Percentiles rank a stretch among this genome's conserved stretches.
These are phyloP conservation scores for Pipa parva DNA, from an alignment of 2,113 vertebrate species.

Conservation along the genomic window DNA sequence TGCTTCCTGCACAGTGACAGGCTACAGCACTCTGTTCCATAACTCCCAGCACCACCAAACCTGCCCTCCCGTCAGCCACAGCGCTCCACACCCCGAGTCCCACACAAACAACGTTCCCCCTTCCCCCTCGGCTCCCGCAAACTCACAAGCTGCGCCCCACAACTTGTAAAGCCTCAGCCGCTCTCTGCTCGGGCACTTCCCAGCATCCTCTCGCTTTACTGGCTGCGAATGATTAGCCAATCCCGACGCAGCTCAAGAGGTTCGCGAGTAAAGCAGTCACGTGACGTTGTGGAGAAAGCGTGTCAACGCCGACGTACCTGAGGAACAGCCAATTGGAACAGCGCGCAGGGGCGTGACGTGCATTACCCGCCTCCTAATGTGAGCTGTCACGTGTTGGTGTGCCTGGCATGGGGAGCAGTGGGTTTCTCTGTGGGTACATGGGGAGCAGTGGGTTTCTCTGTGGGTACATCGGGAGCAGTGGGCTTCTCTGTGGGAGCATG, in stretches of 20 bases:
- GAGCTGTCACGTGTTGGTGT: too few species aligned
- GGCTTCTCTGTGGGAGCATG: too few species aligned
- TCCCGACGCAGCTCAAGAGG: neutral
- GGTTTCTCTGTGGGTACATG: too few species aligned
- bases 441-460: too few species aligned
- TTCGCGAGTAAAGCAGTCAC: neutral
- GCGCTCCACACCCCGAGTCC: neutral
- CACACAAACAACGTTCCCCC: neutral
- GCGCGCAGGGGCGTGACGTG: too few species aligned
- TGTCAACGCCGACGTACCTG: neutral
- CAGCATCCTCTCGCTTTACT: conserved; percentile 8
- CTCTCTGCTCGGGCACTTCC: neutral
- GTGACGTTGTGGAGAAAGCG: neutral
- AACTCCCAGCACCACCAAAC: neutral
- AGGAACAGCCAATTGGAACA: neutral
- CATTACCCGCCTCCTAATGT: too few species aligned
- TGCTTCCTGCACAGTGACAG: too few species aligned
- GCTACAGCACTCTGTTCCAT: neutral
- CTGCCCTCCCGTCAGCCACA: neutral
- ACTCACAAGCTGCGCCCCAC: neutral
- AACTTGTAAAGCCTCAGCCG: neutral
- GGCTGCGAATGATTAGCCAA: neutral
- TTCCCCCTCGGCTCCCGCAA: neutral
- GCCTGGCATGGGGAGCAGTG: too few species aligned
- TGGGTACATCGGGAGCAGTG: too few species aligned